phyloP scores from a whole-genome alignment of 2,797 vertebrate genomes.

The Argya squamiceps region DNA sequence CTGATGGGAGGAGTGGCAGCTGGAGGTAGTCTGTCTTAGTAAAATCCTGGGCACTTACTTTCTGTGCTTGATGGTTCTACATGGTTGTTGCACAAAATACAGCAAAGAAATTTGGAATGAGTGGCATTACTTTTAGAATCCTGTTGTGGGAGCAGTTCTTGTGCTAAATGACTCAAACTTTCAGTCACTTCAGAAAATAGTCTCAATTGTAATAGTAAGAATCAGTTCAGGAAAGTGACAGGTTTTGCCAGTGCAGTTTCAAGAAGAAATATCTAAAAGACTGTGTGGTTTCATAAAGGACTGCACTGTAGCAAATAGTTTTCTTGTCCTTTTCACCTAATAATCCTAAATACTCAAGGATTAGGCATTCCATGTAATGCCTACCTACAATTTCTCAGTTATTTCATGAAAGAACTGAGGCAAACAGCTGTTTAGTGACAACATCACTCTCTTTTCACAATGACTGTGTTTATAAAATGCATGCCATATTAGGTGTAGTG shows the following conservation, averaged over 20 bases:
- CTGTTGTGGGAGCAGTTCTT: slow-evolving; percentile 23
- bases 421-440: not conserved
- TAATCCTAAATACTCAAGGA: not conserved
- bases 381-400: not conserved
- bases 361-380: not conserved
- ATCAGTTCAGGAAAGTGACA: not conserved
- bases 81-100: not conserved
- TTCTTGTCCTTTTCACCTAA: not conserved
- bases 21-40: not conserved
- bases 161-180: slow-evolving; percentile 31
- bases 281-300: not conserved
- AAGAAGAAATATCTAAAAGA: not conserved
- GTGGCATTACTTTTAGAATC: not conserved
- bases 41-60: not conserved
- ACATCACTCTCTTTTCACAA: not conserved
- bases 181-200: slow-evolving; percentile 19
- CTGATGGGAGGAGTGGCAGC: not conserved
- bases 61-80: not conserved
- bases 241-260: not conserved
- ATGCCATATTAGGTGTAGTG: rapidly evolving
- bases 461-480: not conserved
- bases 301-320: not conserved
- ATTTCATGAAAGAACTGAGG: not conserved
- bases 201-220: not conserved
- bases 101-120: not conserved